Base-by-base conservation (phyloP, 2,888 invertebrate species). In the Tinea pellionella region DNA sequence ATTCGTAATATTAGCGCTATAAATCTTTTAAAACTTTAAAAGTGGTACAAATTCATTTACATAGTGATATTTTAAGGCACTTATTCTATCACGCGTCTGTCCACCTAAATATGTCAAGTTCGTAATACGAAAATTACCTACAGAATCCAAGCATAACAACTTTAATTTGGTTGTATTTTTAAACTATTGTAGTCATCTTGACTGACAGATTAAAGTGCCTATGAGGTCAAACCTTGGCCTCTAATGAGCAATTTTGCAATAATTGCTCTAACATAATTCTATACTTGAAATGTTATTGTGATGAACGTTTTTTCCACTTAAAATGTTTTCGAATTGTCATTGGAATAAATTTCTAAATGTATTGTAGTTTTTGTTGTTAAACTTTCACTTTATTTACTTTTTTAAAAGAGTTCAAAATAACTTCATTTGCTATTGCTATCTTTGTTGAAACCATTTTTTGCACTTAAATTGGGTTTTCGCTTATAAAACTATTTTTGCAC, bases 101-200 rank as follows among this genome's bases (percentile, higher is more conserved):
- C 24, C 24, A 24, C 3, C 4, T n/a, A 2, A 37, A 37, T 37
- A 2, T n/a, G 37, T 37, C 24, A n/a, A n/a, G 37, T 37, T 37
- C 9, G n/a, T 37, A 37, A 37, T 12, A 37, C 2, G n/a, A 75
- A 69, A 72, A 71, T 68, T 71, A 70, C 73, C 72, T 66, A 65
- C 63, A 60, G 62, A 6, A 47, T 47, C 13, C 47, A 16, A 47
- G 47, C 47, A 47, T 47, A 47, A 16, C 47, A 15, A 15, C 47
- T 47, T 47, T 47, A 47, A 47, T 47, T 47, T 47, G 15, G 47
- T 12, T 53, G 53, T 53, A 18, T 24, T 53, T 53, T 53, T 53
- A 12, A 18, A 47, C 3, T 47, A 53, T 53, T 24, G 24, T 53
- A 53, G 24, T 12, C 53, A 24, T 53, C 53, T 53, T 24, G 18